Percentiles rank a stretch among this genome's conserved stretches.
These are phyloP conservation scores for Scaptomyza hsui DNA, from an alignment of 1,140 invertebrate genomes.

Conservation along the genomic window DNA sequence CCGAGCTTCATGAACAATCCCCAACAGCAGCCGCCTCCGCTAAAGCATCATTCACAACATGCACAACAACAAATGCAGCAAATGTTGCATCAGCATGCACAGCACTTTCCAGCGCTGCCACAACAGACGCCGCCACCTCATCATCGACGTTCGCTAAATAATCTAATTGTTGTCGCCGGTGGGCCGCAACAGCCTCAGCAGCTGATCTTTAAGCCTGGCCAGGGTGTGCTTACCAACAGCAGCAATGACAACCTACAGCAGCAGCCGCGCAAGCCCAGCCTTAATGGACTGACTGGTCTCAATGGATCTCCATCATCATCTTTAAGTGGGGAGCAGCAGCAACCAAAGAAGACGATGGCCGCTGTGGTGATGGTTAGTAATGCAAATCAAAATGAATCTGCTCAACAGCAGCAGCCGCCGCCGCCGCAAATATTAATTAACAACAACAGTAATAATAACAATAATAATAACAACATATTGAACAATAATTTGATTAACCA, in stretches of 20 bases:
- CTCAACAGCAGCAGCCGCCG: slow-evolving; percentile 50
- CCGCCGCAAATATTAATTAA: slow-evolving; percentile 68
- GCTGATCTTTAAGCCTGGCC: slow-evolving; percentile 73
- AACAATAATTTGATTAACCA: slow-evolving; percentile 78
- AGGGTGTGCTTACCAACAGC: slow-evolving; percentile 67
- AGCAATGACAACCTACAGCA: slow-evolving; percentile 53
- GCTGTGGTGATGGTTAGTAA: slow-evolving; percentile 83
- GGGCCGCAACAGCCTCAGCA: slow-evolving; percentile 79
- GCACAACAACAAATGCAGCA: slow-evolving; percentile 79
- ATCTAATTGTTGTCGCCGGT: slow-evolving; percentile 77
- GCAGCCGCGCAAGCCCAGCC: slow-evolving; percentile 70
- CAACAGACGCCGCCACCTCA: slow-evolving; percentile 77
- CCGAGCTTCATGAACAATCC: slow-evolving; percentile 81
- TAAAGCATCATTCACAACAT: slow-evolving; percentile 84
- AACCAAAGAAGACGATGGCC: slow-evolving; percentile 81
- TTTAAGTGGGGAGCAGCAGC: slow-evolving; percentile 45
- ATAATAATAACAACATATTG: slow-evolving; percentile 73
- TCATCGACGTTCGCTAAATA: slow-evolving; percentile 80
- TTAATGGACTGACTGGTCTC: slow-evolving; percentile 46
- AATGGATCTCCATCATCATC: slow-evolving; percentile 17
- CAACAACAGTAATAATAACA: slow-evolving; percentile 57
- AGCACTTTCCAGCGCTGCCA: slow-evolving; percentile 84
- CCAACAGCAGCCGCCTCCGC: slow-evolving; percentile 49
- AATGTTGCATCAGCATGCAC: slow-evolving; percentile 76
- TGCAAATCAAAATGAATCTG: slow-evolving; percentile 42